These are phyloP conservation scores for Apogon hyalosoma DNA, from an alignment of 2,797 vertebrate genomes.

Conservation along the genomic window DNA sequence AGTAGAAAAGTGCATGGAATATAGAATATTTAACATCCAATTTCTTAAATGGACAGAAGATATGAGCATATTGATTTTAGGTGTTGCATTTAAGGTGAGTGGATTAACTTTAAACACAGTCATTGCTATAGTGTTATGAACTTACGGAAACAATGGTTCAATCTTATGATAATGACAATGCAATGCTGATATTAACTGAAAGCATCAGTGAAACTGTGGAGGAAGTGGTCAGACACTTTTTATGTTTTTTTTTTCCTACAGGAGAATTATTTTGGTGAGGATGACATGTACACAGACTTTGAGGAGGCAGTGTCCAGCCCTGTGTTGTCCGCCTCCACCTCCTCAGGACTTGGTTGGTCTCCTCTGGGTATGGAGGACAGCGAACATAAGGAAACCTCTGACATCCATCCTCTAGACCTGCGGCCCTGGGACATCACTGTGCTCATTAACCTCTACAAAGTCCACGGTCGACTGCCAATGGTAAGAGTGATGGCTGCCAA, in stretches of 20 bases:
- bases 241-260: constrained; percentile 50
- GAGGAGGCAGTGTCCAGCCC: constrained; percentile 94
- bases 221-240: not conserved
- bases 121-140: not conserved
- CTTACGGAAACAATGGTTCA: not conserved
- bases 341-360: constrained; percentile 94
- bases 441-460: constrained; percentile 95
- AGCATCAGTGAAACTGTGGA: not conserved
- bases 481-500: constrained; percentile 78
- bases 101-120: too few species aligned
- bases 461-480: constrained; percentile 96
- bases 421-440: constrained; percentile 99
- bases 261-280: constrained; percentile 99
- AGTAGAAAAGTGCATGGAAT: too few species aligned
- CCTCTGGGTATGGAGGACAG: constrained; percentile 90
- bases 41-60: too few species aligned
- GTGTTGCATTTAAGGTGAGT: too few species aligned
- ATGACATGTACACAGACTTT: constrained; percentile 99
- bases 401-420: constrained; percentile 89
- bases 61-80: too few species aligned
- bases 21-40: too few species aligned
- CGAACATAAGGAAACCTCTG: constrained; percentile 83
- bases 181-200: not conserved
- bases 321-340: constrained; percentile 91
- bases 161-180: not conserved